Percentiles rank a stretch among this genome's conserved stretches.
These are phyloP conservation scores for Notocelia uddmanniana DNA, from an alignment of 2,888 invertebrate genomes.

Conservation along the genomic window DNA sequence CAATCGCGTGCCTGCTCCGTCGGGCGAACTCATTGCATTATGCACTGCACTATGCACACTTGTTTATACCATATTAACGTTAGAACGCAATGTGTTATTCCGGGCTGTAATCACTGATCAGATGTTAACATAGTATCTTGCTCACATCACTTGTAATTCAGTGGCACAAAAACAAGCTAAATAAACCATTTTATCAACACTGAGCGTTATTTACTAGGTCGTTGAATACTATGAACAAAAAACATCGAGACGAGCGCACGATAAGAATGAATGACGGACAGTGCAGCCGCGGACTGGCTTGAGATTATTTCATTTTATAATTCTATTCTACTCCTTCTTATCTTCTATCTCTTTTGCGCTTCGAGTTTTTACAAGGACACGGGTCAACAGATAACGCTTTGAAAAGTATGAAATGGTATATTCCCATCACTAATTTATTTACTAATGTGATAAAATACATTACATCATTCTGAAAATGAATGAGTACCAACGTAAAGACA, in stretches of 20 bases:
- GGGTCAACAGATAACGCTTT: background rate
- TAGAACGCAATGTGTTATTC: conserved; percentile 49
- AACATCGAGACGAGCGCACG: background rate
- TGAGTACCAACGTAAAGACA: background rate
- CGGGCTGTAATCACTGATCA: conserved; percentile 26
- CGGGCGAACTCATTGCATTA: conserved; percentile 69
- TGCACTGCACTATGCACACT: conserved; percentile 42
- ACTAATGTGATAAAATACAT: background rate
- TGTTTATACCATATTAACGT: conserved; percentile 45
- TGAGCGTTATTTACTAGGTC: conserved; percentile 4
- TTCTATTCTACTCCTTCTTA: conserved; percentile 1
- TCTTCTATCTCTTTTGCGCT: conserved; percentile 10
- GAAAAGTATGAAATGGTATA: background rate
- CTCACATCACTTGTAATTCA: conserved; percentile 32
- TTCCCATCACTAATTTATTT: background rate
- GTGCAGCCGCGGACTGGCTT: background rate
- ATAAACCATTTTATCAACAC: conserved; percentile 34
- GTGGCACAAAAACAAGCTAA: conserved; percentile 8
- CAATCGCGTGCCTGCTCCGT: conserved; percentile 62
- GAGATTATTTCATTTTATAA: conserved; percentile 7
- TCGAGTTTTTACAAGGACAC: conserved; percentile 15
- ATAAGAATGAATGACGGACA: conserved; percentile 12
- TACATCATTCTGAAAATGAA: background rate
- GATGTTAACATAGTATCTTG: conserved; percentile 9
- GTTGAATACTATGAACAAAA: conserved; percentile 9